Conservation (phyloP, 2,113 vertebrate genomes). For the Heteronetta atricapilla region DNA sequence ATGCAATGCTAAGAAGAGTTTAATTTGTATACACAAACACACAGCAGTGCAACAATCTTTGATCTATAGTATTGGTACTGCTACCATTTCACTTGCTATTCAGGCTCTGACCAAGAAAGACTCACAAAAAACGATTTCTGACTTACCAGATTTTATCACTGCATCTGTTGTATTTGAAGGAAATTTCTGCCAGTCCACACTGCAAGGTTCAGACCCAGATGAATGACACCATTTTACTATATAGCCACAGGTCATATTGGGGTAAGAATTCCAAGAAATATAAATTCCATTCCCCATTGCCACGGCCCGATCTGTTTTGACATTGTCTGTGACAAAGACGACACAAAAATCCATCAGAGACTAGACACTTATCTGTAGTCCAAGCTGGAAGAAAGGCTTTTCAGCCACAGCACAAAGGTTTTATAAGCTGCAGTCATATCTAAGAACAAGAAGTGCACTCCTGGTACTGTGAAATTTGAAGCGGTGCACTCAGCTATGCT, state of each 20-base stretch:
- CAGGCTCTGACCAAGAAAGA: background rate
- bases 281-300: constrained; percentile 72
- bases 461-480: background rate
- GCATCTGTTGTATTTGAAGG: constrained; percentile 67
- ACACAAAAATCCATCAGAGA: constrained; percentile 30
- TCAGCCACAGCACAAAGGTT: background rate
- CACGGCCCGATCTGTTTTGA: constrained; percentile 59
- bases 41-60: background rate
- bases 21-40: background rate
- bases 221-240: constrained; percentile 77
- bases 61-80: background rate
- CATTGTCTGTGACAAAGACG: constrained; percentile 59
- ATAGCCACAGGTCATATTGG: constrained; percentile 79
- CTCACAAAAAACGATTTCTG: background rate
- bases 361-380: background rate
- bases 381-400: background rate
- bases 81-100: background rate
- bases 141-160: constrained; percentile 78
- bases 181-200: constrained; percentile 77
- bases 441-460: accelerated
- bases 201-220: constrained; percentile 58
- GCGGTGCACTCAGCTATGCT: background rate
- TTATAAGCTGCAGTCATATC: background rate
- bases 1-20: background rate
- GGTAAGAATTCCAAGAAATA: constrained; percentile 73